Evolutionary conservation across 2,113 vertebrate genomes (phyloP), one percentile per base, ranked within the genome.

Genomic region (Clupea harengus): DNA sequence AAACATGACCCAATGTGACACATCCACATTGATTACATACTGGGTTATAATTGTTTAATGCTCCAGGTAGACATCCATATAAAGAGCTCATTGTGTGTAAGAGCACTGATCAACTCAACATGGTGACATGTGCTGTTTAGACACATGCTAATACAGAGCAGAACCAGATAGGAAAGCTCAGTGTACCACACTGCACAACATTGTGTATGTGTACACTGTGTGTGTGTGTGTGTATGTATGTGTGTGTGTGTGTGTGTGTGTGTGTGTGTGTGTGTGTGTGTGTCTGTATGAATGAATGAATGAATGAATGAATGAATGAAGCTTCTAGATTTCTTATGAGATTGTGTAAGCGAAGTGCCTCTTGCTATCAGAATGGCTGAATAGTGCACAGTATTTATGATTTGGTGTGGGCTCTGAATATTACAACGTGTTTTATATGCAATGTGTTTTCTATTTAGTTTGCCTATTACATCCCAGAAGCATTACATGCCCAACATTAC

Each of bases 131-230:
- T 17, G 72, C 28, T 78, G 72, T 39, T 78, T 39, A 78, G 54
- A 60, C 17, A 78, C 18, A 60, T 54, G 17, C 52, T 54, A 54
- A 54, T 54, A 54, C 52, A 17, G 52, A 17, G 18, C 18, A 20
- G 4, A 6, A 60, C 54, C 18, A 60, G 54, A 3, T 7, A 60
- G 54, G 20, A 18, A 22, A 60, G 22, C 54, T 22, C 22, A 7
- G 3, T 60, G 54, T 11, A 49, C 47, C 47, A 49, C 47, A 49
- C 47, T 54, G 52, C 2, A 54, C 52, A 17, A 17, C 13, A 52
- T 52, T 49, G 10, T 49, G 47, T 22, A 18, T 64, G 13, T 64
- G 18, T 64, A 4, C 52, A 87, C 82, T 84, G 81, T 87, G 87
- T 82, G 67, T n/a, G 6, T 78, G 50, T 75, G 78, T 57, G 25